Base-by-base conservation (phyloP, 2,797 vertebrate species). In the Oreonectes daqikongensis region DNA sequence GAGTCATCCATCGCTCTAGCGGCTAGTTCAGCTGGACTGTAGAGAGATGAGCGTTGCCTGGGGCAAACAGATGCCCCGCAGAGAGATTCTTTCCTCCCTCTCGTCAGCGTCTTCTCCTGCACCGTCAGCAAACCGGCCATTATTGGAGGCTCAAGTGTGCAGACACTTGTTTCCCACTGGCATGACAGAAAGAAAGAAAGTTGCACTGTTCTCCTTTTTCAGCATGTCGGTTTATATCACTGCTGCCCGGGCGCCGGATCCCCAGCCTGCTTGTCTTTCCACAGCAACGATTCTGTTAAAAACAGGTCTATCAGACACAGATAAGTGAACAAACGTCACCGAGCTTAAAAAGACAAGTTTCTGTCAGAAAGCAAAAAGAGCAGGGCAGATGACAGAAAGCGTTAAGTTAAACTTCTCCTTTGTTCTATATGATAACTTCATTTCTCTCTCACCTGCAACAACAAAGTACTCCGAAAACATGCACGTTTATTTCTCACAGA, bases 51-150 rank as follows among this genome's bases (percentile, higher is more conserved):
- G 80, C 63, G 18, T 3, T 42, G 67, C 66, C 74, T 15, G 70
- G 69, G 77, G 69, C 78, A 59, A 24, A 26, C 61, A 79, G 79
- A 78, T 24, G 5, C 72, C 85, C 85, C 6, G 72, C 32, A 17
- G 85, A 83, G 77, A 84, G 70, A 75, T 84, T 84, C 84, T 69
- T 78, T 68, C 77, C 75, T 80, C 81, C 84, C 44, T 71, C 42
- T 53, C 72, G 30, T 46, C 48, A 66, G 38, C 70, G 79, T 80
- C 69, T 48, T 17, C n/a, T 79, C 72, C 52, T 83, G 82, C 85
- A 38, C 57, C 40, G 66, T 86, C 84, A 85, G 86, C 84, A 85
- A 82, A 86, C 79, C 42, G 68, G 77, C 82, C 85, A 81, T 75
- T 72, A 74, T 82, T 57, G 72, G 59, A 38, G 63, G 76, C 85